Evolutionary conservation across 2,797 vertebrate species (phyloP), one percentile per base, ranked within the genome.

Genomic region (Sebastes trivittatus): DNA sequence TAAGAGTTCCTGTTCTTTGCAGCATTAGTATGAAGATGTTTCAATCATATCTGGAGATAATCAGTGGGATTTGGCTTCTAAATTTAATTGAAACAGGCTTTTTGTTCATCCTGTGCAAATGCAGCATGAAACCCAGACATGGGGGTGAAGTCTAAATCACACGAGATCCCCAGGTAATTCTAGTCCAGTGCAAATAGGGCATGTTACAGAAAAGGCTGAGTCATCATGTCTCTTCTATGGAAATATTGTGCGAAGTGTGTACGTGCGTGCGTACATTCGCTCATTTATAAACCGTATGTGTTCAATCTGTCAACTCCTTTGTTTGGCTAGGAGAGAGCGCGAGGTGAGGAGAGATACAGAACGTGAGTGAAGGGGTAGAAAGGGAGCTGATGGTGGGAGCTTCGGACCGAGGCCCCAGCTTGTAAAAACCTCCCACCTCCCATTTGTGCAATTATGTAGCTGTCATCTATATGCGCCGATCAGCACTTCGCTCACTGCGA

Each of bases 271-370:
- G 65, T 77, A 49, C 61, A 60, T 88, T 75, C 64, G 49, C 76
- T 78, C 77, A 61, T 88, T 90, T 84, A 79, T 87, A 69, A 82
- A 71, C 75, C 52, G 77, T 72, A 61, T 80, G 82, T 80, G 82
- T 88, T 87, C 81, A 86, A 75, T 91, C 87, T 92, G 87, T 82
- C 86, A 90, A 78, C 88, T 72, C 81, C 56, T 90, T 80, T 62
- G 82, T 85, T 49, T 63, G 71, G 84, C 56, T 61, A 25, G 52
- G 59, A 75, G 68, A 78, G 84, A 88, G 79, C 38, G 9, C 0
- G 42, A 82, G 66, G 65, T 52, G 81, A 75, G 55, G 80, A 82
- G 75, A 73, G 68, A 87, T 74, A 81, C 64, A 58, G 67, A 70
- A 38, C 1, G 9, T n/a, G 58, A 81, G 81, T 85, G 78, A 86